Base-by-base conservation (phyloP, 1,140 invertebrate genomes). In the Drosophila chauvacae region DNA sequence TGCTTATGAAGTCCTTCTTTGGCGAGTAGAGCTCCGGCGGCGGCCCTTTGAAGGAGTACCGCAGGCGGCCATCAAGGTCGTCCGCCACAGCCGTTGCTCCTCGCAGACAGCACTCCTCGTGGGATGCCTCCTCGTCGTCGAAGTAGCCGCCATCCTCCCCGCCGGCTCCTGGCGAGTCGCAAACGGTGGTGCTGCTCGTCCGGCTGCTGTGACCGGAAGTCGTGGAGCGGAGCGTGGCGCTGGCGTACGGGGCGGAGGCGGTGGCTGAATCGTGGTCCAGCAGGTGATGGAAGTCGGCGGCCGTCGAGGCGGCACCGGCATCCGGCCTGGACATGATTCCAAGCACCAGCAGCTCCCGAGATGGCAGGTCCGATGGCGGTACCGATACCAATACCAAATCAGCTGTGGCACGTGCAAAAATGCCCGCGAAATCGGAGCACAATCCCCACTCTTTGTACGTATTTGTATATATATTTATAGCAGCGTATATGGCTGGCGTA, bases 1-100 rank as follows among this genome's bases (percentile, higher is more conserved):
- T 63, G 61, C 81, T 81, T 59, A 90, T 91, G 51, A 90, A 91
- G 55, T 91, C 90, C 82, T 91, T 81, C 47, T 83, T 86, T 39
- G 79, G 56, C n/a, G 91, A 90, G 75, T 91, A 92, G 18, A 90
- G 70, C 48, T 91, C 91, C 16, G 91, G 91, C 65, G 91, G 87
- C 51, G 59, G 61, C 7, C 91, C 91, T 80, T 91, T 92, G 58
- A 80, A 83, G 16, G 87, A 92, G n/a, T 91, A 83, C 4, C 84
- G 73, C 73, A 81, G 66, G 4, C 66, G 65, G 44, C 37, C 69
- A 42, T 91, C 66, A 59, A 51, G 50, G 47, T 61, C 63, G 55
- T 64, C 55, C 41, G 47, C 14, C 44, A 23, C 33, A 23, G 53
- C 4, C 9, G 53, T 37, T 1, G 63, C 3, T 26, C 39, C 35